phyloP scores from a whole-genome alignment of 2,113 vertebrate species.

The Siniperca knerii region DNA sequence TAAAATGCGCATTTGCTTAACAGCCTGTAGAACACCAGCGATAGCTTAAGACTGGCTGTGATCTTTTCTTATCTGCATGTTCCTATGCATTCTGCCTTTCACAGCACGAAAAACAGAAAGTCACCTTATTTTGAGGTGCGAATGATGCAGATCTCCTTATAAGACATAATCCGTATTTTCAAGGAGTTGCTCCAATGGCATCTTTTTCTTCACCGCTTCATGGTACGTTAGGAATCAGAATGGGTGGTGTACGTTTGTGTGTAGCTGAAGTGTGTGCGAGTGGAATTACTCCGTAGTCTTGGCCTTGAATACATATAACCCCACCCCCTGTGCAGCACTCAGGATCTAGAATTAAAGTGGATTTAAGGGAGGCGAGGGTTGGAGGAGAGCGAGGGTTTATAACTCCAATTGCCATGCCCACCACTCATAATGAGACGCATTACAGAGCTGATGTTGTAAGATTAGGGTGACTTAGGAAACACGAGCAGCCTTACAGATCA shows the following conservation, averaged over 20 bases:
- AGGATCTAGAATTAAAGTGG: constrained; percentile 72
- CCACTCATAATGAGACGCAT: constrained; percentile 82
- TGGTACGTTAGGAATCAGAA: not conserved
- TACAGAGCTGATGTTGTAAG: constrained; percentile 83
- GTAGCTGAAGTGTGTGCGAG: constrained; percentile 12
- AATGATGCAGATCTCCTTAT: constrained; percentile 30
- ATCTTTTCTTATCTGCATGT: constrained; percentile 24
- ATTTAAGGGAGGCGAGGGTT: constrained; percentile 68
- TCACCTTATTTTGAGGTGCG: constrained; percentile 37
- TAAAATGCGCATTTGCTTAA: constrained; percentile 16
- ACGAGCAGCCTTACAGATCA: constrained; percentile 55
- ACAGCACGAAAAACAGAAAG: constrained; percentile 8
- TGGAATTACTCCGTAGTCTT: constrained; percentile 12
- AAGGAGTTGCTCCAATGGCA: constrained; percentile 18
- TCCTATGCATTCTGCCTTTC: not conserved
- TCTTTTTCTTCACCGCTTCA: constrained; percentile 27
- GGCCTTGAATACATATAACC: constrained; percentile 48
- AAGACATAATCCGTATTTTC: constrained; percentile 27
- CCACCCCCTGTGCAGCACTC: constrained; percentile 19
- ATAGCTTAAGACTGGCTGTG: not conserved
- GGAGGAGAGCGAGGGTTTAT: constrained; percentile 70
- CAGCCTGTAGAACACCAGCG: constrained; percentile 16
- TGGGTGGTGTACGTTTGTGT: constrained; percentile 12
- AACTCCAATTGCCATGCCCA: constrained; percentile 77
- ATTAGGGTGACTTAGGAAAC: constrained; percentile 79